A percentile compares a stretch with the other conserved stretches of the same genome.
These are phyloP conservation scores for Horisme vitalbata DNA, from an alignment of 2,888 invertebrate species.

Conservation along the genomic window DNA sequence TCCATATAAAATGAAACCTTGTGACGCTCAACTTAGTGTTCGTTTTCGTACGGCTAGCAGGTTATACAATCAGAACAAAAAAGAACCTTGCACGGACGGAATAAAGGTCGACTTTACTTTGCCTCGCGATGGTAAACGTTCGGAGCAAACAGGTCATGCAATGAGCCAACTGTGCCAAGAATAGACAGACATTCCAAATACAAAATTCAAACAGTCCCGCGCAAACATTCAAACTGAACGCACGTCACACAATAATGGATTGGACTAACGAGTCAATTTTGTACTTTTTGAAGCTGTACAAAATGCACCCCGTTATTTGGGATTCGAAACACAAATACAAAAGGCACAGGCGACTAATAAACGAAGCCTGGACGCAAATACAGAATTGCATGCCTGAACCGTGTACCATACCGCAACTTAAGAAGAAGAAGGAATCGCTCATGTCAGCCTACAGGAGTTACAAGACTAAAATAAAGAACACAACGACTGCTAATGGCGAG, in stretches of 20 bases:
- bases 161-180: background rate
- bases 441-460: slow-evolving; percentile 30
- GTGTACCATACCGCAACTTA: slow-evolving; percentile 26
- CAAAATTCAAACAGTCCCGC: background rate
- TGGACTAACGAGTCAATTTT: slow-evolving; percentile 14
- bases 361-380: slow-evolving; percentile 27
- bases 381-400: slow-evolving; percentile 17
- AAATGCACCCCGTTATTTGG: slow-evolving; percentile 29
- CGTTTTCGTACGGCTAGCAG: background rate
- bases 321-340: slow-evolving; percentile 19
- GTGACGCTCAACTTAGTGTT: background rate
- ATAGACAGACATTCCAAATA: background rate
- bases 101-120: slow-evolving; percentile 1
- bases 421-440: slow-evolving; percentile 31
- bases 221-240: background rate
- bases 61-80: background rate
- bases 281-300: slow-evolving; percentile 19
- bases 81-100: background rate
- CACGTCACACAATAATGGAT: slow-evolving; percentile 9
- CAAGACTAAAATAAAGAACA: slow-evolving; percentile 14
- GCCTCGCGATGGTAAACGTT: background rate
- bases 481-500: background rate
- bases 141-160: background rate
- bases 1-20: slow-evolving; percentile 1
- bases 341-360: slow-evolving; percentile 15